Evolutionary conservation across 1,140 invertebrate species (phyloP), one percentile per base, ranked within the genome.

Genomic region (Bombus confusus): DNA sequence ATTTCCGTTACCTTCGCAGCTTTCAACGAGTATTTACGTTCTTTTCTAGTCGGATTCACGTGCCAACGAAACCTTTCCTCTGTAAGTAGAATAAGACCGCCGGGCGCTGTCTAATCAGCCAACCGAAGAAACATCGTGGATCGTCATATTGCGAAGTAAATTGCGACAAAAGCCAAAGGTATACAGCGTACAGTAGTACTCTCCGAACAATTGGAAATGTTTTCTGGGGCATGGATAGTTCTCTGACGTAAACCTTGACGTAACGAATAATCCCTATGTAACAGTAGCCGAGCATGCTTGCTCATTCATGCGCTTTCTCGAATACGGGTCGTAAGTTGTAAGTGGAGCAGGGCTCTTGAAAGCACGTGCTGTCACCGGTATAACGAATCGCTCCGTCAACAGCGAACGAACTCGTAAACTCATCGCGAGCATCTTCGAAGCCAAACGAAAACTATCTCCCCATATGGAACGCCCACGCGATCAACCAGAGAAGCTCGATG

Each of bases 341-440:
- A 84, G 15, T 59, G 52, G 75, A 71, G 52, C 82, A 62, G 22
- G 5, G 47, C 22, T 18, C 15, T 52, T n/a, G 12, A 6, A 12
- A n/a, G 43, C 52, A n/a, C 43, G 31, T 3, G n/a, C 10, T 31
- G 74, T 78, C 64, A 34, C 28, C 52, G 31, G 83, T 25, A 79
- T 62, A 80, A 80, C 25, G 37, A 64, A 80, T 84, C 37, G 75
- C 71, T 52, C 15, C 52, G 39, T 34, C 74, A 78, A n/a, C 82
- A 72, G 34, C 12, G 31, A 5, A n/a, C n/a, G 37, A 15, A n/a
- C 66, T 37, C 2, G 68, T 22, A 15, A 52, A 62, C 10, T 9
- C 10, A 22, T 62, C 28, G 15, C 18, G 37, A n/a, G 25, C 25
- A 31, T 62, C 52, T 9, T 15, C 57, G 52, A 68, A 78, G 75